phyloP scores from a whole-genome alignment of 2,797 vertebrate genomes.

The Paedocypris micromegethes region DNA sequence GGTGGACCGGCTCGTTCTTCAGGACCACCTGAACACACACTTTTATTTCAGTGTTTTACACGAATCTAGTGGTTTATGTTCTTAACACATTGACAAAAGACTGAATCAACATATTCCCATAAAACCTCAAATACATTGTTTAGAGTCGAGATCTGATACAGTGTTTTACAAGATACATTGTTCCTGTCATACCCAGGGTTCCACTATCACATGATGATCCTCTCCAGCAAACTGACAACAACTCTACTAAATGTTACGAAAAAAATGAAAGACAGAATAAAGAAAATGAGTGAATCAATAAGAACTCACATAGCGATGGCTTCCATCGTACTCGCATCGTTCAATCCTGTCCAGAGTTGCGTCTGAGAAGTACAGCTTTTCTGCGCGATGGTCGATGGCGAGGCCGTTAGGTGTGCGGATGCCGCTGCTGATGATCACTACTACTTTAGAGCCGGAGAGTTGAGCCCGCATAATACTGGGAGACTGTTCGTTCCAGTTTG shows the following conservation, averaged over 20 bases:
- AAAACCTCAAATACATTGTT: no score
- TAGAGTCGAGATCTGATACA: no score
- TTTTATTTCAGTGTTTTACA: no score
- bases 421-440: slow-evolving; percentile 88
- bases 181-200: no score
- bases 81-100: no score
- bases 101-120: no score
- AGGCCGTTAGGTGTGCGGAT: slow-evolving; percentile 93
- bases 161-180: no score
- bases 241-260: neutral
- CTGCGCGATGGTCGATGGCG: slow-evolving; percentile 89
- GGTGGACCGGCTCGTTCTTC: slow-evolving; percentile 93
- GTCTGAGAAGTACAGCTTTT: slow-evolving; percentile 96
- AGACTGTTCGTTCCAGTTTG: slow-evolving; percentile 96
- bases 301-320: slow-evolving; percentile 81
- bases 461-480: slow-evolving; percentile 96
- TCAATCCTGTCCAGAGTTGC: slow-evolving; percentile 97
- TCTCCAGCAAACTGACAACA: neutral
- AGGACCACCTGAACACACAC: slow-evolving; percentile 76
- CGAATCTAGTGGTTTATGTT: no score
- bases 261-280: neutral
- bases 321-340: slow-evolving; percentile 93
- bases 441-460: slow-evolving; percentile 83
- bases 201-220: no score
- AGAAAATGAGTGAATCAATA: neutral